A percentile compares a stretch with the other conserved stretches of the same genome.
These are phyloP conservation scores for Heteromormyrus szaboi DNA, from an alignment of 2,797 vertebrate genomes.

Conservation along the genomic window DNA sequence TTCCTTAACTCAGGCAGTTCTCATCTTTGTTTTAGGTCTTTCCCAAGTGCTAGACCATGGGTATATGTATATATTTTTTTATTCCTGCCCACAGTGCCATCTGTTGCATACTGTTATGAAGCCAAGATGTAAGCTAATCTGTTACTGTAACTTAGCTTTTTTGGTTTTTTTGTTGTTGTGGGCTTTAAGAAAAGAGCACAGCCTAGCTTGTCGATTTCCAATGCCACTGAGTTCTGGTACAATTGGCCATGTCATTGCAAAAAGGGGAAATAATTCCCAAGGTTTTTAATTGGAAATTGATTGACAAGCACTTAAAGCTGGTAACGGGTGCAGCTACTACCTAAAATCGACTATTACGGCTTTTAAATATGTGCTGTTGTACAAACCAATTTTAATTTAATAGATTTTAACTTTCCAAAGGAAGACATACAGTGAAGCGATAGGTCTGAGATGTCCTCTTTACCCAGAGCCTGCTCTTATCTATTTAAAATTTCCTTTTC, in stretches of 20 bases:
- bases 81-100: slow-evolving; percentile 58
- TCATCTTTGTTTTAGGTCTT: slow-evolving; percentile 20
- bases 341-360: slow-evolving; percentile 16
- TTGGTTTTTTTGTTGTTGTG: slow-evolving; percentile 29
- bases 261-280: not conserved
- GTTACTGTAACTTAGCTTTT: slow-evolving; percentile 34
- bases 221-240: slow-evolving; percentile 10
- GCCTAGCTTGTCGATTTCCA: slow-evolving; percentile 61
- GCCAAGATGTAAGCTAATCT: slow-evolving; percentile 57
- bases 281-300: slow-evolving; percentile 53
- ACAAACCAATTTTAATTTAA: slow-evolving; percentile 41
- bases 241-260: not conserved
- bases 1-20: slow-evolving; percentile 44
- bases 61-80: slow-evolving; percentile 28
- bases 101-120: slow-evolving; percentile 54
- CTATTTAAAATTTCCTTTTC: slow-evolving; percentile 31
- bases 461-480: slow-evolving; percentile 66
- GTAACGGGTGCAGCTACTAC: slow-evolving; percentile 56
- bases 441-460: slow-evolving; percentile 59
- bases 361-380: slow-evolving; percentile 48
- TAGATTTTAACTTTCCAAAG: slow-evolving; percentile 38
- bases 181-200: slow-evolving; percentile 41
- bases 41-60: slow-evolving; percentile 47
- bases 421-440: slow-evolving; percentile 33
- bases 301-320: slow-evolving; percentile 71